Evolutionary conservation across 1,140 invertebrate species (phyloP), one percentile per base, ranked within the genome.

Genomic region (Epicauta chinensis): DNA sequence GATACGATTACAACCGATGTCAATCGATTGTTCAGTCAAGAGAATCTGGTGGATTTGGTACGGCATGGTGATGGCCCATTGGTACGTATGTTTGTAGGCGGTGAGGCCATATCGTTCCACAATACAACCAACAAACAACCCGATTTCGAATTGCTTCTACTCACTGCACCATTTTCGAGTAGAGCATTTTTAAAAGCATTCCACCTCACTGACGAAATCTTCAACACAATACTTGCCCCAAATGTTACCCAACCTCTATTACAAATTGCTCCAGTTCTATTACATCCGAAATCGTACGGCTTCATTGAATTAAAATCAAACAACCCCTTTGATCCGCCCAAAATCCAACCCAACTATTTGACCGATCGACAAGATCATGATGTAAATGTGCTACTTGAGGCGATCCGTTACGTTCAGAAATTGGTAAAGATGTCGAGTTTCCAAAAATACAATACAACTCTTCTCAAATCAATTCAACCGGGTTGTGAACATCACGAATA

Each of bases 31-130:
- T 52, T 9, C 16, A 11, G 16, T 5, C 30, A 40, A 9, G 14
- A 40, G 4, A 7, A 23, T 14, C 71, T 11, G 73, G 74, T 29
- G 75, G 73, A 3, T 69, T 77, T 0, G 78, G 42, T n/a, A n/a
- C n/a, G n/a, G n/a, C n/a, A n/a, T n/a, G 65, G 79, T 37, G 82
- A 81, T 2, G 79, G 74, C 57, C 78, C 75, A 0, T 62, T 86
- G 1, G 89, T 89, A 1, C 89, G 89, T 1, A 79, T 95, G 92
- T 91, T 80, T 81, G 16, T 95, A 87, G 67, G 76, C 84, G 11
- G 83, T 89, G 42, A 80, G 91, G 0, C 68, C 91, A 1, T 82
- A 83, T 0, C 93, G 90, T 62, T 93, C 93, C 64, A 81, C 81
- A 57, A 91, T n/a, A n/a, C n/a, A n/a, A n/a, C n/a, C n/a, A n/a